A percentile compares a stretch with the other conserved stretches of the same genome.
Evolutionary conservation across 1,140 invertebrate species (phyloP).

Genomic region (Maniola jurtina): DNA sequence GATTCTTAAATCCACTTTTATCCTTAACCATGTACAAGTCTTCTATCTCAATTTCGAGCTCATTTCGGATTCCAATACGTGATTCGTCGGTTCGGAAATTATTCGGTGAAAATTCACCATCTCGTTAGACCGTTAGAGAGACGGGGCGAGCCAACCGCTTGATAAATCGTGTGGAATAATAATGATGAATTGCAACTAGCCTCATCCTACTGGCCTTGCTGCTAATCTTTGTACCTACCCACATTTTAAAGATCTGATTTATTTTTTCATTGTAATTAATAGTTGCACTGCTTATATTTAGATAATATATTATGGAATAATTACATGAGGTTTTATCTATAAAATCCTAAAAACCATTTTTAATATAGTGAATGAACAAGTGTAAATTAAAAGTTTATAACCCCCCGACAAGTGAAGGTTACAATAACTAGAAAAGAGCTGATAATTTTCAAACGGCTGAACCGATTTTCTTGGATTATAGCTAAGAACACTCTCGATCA

Average conservation of each 20-base stretch:
- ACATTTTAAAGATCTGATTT: constrained; percentile 24
- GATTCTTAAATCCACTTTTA: constrained; percentile 50
- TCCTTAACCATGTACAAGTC: constrained; percentile 62
- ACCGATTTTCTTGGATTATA: no score
- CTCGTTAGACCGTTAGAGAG: constrained; percentile 75
- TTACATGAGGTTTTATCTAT: no score
- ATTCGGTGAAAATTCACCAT: constrained; percentile 78
- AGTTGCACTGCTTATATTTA: no score
- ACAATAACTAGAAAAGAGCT: no score
- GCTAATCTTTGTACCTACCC: constrained; percentile 55
- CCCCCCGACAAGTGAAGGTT: no score
- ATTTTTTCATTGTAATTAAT: neutral
- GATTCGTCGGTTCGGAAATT: constrained; percentile 77
- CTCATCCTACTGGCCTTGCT: constrained; percentile 55
- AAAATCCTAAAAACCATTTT: no score
- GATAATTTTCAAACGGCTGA: no score
- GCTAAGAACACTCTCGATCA: no score
- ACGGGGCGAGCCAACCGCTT: constrained; percentile 73
- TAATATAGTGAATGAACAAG: no score
- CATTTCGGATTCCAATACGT: constrained; percentile 76
- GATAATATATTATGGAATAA: no score
- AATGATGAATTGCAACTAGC: constrained; percentile 78
- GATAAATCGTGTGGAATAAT: constrained; percentile 79
- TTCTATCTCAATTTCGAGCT: constrained; percentile 76
- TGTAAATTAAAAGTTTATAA: no score